Evolutionary conservation across 2,113 vertebrate genomes (phyloP), one percentile per base, ranked within the genome.

Genomic region (Syngnathus typhle): DNA sequence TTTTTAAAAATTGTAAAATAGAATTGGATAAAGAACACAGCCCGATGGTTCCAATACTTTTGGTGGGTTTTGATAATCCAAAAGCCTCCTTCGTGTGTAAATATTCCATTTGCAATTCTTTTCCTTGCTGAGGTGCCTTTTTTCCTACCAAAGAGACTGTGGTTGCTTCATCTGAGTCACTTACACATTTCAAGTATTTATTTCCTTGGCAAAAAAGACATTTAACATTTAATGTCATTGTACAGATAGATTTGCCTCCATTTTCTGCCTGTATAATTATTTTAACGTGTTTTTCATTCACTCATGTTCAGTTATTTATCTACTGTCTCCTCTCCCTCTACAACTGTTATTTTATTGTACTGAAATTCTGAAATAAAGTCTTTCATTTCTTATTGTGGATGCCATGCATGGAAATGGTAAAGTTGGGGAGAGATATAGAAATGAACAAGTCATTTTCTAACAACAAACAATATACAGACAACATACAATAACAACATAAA

Each of bases 241-340:
- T 52, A 65, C 32, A 65, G 64, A 39, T 4, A 15, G 64, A 51
- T n/a, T 54, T 9, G 2, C 49, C 8, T 52, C n/a, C 62, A 18
- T 8, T 52, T 38, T 36, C 19, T 11, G n/a, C 32, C 43, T 65
- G 16, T 37, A 15, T 49, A 7, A 36, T 10, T 32, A 23, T 64
- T 64, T 64, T 18, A 23, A 49, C n/a, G 6, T 64, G 16, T 52
- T 36, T 49, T 51, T 51, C 23, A 19, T 47, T 51, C 46, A 61
- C 39, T 61, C 41, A 19, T 51, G 15, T 51, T 65, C 18, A 93
- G 91, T 92, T 95, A 96, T 95, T 96, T 88, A 89, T 87, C 84
- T 74, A 39, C 72, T 46, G 73, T 61, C 79, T 76, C 77, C 83
- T 75, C 27, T 74, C n/a, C 71, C 60, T 81, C 92, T 93, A 91